These are phyloP conservation scores for Tortricodes alternella DNA, from an alignment of 2,888 invertebrate species.

Conservation along the genomic window DNA sequence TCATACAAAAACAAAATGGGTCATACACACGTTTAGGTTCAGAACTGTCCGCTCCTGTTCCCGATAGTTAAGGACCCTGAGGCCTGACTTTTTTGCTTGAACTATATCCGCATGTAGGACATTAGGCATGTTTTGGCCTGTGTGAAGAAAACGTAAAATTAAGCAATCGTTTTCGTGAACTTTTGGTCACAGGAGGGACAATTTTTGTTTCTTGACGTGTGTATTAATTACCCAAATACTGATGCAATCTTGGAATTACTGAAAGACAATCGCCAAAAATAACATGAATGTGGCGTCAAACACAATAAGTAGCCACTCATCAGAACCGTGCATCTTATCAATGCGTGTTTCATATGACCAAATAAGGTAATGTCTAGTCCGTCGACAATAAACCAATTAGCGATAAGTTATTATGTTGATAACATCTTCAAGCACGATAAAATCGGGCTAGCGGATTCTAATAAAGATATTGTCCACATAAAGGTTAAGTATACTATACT, in stretches of 20 bases:
- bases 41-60: too few species aligned
- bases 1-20: background rate
- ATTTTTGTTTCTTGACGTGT: too few species aligned
- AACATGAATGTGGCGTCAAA: background rate
- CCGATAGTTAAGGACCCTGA: too few species aligned
- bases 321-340: slow-evolving; percentile 46
- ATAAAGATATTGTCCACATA: background rate
- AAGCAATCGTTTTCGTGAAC: too few species aligned
- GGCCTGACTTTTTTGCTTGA: too few species aligned
- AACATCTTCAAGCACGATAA: slow-evolving; percentile 2
- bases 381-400: slow-evolving; percentile 25
- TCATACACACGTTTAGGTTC: background rate
- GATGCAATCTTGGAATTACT: too few species aligned
- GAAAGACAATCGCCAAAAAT: too few species aligned
- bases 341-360: slow-evolving; percentile 43
- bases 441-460: background rate
- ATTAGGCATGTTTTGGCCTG: too few species aligned
- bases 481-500: background rate
- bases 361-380: slow-evolving; percentile 50
- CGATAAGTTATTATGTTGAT: slow-evolving; percentile 11
- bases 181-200: too few species aligned
- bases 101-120: too few species aligned
- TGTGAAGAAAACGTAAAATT: too few species aligned
- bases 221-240: too few species aligned
- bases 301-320: slow-evolving; percentile 14